Base-by-base conservation (phyloP, 1,140 invertebrate genomes). In the Drosophila neocordata region DNA sequence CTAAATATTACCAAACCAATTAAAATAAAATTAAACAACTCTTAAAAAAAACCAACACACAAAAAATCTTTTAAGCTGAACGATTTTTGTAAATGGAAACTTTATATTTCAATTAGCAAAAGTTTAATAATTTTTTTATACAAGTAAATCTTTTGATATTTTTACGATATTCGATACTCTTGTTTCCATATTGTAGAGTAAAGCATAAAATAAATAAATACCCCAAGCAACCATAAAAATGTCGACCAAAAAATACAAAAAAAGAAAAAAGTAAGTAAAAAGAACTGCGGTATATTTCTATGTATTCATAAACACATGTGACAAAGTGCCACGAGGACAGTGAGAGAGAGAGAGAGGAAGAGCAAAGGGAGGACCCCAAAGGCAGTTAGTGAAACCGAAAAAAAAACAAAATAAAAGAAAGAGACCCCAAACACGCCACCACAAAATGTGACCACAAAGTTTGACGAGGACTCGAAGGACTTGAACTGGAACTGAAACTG, bases 301-400 rank as follows among this genome's bases (percentile, higher is more conserved):
- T 82, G 82, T 88, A 87, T 87, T 87, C 78, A 87, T 82, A 82
- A 87, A 88, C 78, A 87, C 82, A 87, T 87, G 83, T 82, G 71
- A 34, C 48, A 56, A 48, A 51, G 52, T 59, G 59, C 34, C 53
- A 57, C 60, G 31, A 82, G 56, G 34, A 52, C 37, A 44, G 37
- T 59, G 56, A 56, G 44, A 65, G 72, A 58, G 38, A 61, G 52
- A 68, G 64, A 85, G 77, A 67, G 82, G 73, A 65, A 48, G 27
- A 71, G 66, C 53, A 75, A 68, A 76, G 63, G 65, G 59, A 65
- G 75, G 60, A 87, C 69, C 82, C 56, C 81, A 61, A 69, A 75
- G 41, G 41, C 41, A 48, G 41, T 48, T 48, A 48, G 41, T 48
- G 41, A 48, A 20, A 48, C 41, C 15, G 41, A 20, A 20, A 20